Evolutionary conservation across 2,888 invertebrate species (phyloP).

Genomic region (Ochropacha duplaris): DNA sequence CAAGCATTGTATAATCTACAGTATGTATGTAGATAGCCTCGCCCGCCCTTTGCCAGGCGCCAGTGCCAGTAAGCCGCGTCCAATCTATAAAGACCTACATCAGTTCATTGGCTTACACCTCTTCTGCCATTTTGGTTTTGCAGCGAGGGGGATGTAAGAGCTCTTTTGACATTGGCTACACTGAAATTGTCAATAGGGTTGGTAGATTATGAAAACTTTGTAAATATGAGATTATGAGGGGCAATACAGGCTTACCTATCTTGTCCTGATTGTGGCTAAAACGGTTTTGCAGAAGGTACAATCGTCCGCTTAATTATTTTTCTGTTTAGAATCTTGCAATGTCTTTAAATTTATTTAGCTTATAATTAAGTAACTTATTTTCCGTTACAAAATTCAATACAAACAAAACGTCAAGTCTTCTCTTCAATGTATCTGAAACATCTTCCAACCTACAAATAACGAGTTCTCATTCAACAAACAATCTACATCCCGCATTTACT

Average conservation of each 20-base stretch:
- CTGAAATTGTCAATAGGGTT: conserved; percentile 45
- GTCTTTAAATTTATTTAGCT: no score
- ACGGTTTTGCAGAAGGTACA: neutral
- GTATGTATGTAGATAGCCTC: conserved; percentile 37
- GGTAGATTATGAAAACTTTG: conserved; percentile 30
- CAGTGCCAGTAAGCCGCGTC: conserved; percentile 47
- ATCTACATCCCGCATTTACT: neutral
- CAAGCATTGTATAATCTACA: conserved; percentile 34
- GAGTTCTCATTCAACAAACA: neutral
- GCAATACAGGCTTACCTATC: neutral
- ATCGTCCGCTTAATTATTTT: neutral
- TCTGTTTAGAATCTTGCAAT: neutral
- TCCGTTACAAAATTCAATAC: no score
- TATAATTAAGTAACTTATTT: no score
- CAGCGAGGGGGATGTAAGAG: conserved; percentile 43
- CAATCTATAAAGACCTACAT: conserved; percentile 45
- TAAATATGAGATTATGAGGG: conserved; percentile 15
- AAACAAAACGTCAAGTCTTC: neutral
- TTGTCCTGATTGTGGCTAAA: neutral
- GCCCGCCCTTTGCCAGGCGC: conserved; percentile 62
- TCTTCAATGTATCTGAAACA: neutral
- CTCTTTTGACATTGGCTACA: conserved; percentile 41
- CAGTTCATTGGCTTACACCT: conserved; percentile 53
- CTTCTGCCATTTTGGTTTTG: conserved; percentile 25
- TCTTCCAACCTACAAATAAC: neutral